These are phyloP conservation scores for Polyommatus iphigenia DNA, from an alignment of 2,888 invertebrate genomes.

Conservation along the genomic window DNA sequence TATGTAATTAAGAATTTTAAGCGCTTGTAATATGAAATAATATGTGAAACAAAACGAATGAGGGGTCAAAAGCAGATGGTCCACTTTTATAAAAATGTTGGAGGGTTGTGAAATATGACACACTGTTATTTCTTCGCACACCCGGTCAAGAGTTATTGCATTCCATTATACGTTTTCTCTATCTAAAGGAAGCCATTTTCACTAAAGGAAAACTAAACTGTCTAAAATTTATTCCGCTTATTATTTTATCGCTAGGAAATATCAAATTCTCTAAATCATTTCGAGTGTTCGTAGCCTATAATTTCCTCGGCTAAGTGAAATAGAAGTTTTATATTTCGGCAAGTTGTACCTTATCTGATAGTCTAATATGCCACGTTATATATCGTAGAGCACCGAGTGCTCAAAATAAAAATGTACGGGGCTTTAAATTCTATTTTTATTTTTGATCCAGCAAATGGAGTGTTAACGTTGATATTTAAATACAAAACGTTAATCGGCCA, in stretches of 20 bases:
- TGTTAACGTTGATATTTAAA: slow-evolving; percentile 31
- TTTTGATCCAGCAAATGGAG: slow-evolving; percentile 24
- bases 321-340: slow-evolving; percentile 24
- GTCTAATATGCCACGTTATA: slow-evolving; percentile 5
- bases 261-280: slow-evolving; percentile 46
- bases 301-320: slow-evolving; percentile 33
- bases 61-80: slow-evolving; percentile 81
- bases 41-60: slow-evolving; percentile 78
- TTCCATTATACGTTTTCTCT: slow-evolving; percentile 80
- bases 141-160: slow-evolving; percentile 81
- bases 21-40: slow-evolving; percentile 73
- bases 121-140: slow-evolving; percentile 80
- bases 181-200: slow-evolving; percentile 80
- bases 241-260: slow-evolving; percentile 58
- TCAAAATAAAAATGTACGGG: not conserved
- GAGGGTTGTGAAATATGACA: slow-evolving; percentile 81
- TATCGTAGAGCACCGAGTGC: not conserved
- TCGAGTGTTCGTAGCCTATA: slow-evolving; percentile 34
- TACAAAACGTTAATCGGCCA: slow-evolving; percentile 38
- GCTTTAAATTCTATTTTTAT: not conserved
- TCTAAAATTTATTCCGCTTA: slow-evolving; percentile 73
- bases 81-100: slow-evolving; percentile 80
- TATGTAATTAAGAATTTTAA: slow-evolving; percentile 36
- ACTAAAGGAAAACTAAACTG: slow-evolving; percentile 74
- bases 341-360: not conserved